Evolutionary conservation across 2,888 invertebrate species (phyloP).

Genomic region (Epinotia brunnichana): DNA sequence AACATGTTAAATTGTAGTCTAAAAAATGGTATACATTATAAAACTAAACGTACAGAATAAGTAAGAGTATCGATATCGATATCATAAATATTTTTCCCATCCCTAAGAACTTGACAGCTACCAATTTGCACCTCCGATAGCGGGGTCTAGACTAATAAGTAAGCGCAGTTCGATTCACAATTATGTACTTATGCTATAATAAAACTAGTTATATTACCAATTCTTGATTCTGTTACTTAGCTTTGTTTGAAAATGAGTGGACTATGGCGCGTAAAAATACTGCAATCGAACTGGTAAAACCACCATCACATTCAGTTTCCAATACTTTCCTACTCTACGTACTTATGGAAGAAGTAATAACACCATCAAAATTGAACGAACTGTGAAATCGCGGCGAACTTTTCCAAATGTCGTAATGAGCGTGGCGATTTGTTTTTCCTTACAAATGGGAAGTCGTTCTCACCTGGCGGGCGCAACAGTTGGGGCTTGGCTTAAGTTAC

Average conservation of each 20-base stretch:
- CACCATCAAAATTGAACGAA: conserved; percentile 66
- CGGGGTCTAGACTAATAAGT: not conserved
- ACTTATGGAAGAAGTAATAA: conserved; percentile 39
- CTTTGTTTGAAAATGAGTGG: not conserved
- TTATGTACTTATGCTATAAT: not conserved
- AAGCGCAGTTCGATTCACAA: not conserved
- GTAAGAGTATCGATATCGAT: too few species aligned
- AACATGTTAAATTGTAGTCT: too few species aligned
- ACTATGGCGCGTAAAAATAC: not conserved
- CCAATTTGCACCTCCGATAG: too few species aligned
- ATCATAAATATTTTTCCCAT: too few species aligned
- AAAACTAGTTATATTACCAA: not conserved
- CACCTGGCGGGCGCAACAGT: conserved; percentile 75
- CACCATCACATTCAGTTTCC: not conserved
- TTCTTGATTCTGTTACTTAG: not conserved
- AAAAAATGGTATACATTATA: too few species aligned
- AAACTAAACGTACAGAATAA: too few species aligned
- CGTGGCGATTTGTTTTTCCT: conserved; percentile 75
- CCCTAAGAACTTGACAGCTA: too few species aligned
- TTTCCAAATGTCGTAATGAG: conserved; percentile 74
- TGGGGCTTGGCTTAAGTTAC: conserved; percentile 61
- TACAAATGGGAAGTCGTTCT: conserved; percentile 69
- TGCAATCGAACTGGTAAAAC: not conserved
- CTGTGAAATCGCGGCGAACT: conserved; percentile 70
- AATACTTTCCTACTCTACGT: conserved; percentile 16